Evolutionary conservation across 1,140 invertebrate species (phyloP).

Genomic region (Acromyrmex heyeri): DNA sequence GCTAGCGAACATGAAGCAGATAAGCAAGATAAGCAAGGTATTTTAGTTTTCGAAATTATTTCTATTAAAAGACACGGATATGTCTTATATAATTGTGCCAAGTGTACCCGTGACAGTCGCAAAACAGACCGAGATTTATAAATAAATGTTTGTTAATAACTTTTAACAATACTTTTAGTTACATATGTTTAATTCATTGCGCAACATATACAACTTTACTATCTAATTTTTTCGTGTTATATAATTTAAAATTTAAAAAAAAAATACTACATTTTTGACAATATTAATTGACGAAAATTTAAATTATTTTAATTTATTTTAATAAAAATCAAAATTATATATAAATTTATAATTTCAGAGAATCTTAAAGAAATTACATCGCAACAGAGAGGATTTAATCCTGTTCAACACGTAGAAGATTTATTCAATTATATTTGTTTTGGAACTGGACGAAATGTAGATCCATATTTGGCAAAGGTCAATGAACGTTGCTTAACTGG

Average conservation of each 20-base stretch:
- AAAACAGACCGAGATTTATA: neutral
- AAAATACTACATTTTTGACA: neutral
- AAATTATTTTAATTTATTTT: neutral
- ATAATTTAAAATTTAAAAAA: neutral
- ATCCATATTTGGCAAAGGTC: slow-evolving; percentile 91
- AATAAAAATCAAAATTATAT: slow-evolving; percentile 3
- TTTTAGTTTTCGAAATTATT: neutral
- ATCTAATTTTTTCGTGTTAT: neutral
- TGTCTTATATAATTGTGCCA: neutral
- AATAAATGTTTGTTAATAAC: neutral
- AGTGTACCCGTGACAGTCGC: neutral
- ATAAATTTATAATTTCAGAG: slow-evolving; percentile 65
- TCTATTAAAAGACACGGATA: neutral
- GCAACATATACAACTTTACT: neutral
- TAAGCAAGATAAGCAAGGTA: slow-evolving; percentile 78
- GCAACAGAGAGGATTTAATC: slow-evolving; percentile 69
- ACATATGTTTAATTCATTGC: neutral
- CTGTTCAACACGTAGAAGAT: slow-evolving; percentile 88
- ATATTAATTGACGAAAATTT: slow-evolving; percentile 4
- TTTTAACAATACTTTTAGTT: neutral
- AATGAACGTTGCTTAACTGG: slow-evolving; percentile 91
- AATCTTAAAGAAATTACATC: slow-evolving; percentile 3
- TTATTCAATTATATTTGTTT: slow-evolving; percentile 92
- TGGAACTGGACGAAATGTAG: slow-evolving; percentile 90
- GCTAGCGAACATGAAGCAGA: slow-evolving; percentile 67